phyloP scores from a whole-genome alignment of 2,888 invertebrate species.

The Petrolisthes cinctipes region DNA sequence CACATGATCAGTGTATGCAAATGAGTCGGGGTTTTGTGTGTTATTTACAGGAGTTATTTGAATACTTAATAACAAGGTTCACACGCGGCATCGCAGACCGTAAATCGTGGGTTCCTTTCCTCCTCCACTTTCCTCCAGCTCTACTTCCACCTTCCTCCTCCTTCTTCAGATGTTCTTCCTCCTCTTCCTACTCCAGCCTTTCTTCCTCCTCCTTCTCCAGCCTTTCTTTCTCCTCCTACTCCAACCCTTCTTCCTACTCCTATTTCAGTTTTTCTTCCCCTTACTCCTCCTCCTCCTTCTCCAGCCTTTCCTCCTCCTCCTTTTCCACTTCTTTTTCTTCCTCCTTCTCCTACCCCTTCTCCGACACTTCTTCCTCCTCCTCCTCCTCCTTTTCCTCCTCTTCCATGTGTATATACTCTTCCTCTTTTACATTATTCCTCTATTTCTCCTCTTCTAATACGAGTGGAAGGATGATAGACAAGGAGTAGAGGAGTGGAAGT shows the following conservation, averaged over 20 bases:
- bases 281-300: not conserved
- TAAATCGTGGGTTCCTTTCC: slow-evolving; percentile 40
- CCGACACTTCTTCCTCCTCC: not conserved
- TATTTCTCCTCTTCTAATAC: not conserved
- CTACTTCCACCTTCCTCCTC: slow-evolving; percentile 4
- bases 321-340: not conserved
- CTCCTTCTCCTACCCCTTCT: not conserved
- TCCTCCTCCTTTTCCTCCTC: not conserved
- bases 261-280: not conserved
- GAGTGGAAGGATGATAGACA: not conserved
- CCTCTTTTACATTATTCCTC: not conserved
- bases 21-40: slow-evolving; percentile 32
- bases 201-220: not conserved
- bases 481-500: not conserved
- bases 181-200: not conserved
- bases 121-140: slow-evolving; percentile 15
- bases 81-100: slow-evolving; percentile 31
- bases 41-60: slow-evolving; percentile 48
- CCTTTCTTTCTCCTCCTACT: not conserved
- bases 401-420: slow-evolving; percentile 3
- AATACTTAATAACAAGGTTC: slow-evolving; percentile 43
- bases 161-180: not conserved
- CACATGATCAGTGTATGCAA: slow-evolving; percentile 54
- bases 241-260: not conserved
- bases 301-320: not conserved